A percentile compares a stretch with the other conserved stretches of the same genome.
Conservation (phyloP, 2,888 invertebrate species). For the Drosophila picticornis region DNA sequence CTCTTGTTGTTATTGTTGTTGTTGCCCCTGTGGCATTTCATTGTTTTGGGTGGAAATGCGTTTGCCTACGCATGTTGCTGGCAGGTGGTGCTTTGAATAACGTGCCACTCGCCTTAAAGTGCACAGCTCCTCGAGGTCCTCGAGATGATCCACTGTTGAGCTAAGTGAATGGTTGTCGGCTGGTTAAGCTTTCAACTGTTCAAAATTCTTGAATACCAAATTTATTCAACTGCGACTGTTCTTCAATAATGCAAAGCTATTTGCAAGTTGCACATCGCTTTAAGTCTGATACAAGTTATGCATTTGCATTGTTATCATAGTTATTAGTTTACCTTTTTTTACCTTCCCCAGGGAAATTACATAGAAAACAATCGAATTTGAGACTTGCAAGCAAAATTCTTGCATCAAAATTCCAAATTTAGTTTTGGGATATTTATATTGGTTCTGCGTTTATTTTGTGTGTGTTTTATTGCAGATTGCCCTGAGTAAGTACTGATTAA, state of each 20-base stretch:
- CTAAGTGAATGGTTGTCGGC: conserved; percentile 13
- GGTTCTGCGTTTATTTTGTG: neutral
- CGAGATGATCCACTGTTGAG: neutral
- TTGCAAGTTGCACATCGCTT: conserved; percentile 2
- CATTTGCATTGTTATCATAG: neutral
- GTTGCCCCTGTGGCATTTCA: conserved; percentile 61
- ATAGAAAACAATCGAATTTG: neutral
- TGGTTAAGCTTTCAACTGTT: neutral
- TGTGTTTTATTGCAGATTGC: neutral
- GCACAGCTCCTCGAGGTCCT: conserved; percentile 9
- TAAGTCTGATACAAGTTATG: neutral
- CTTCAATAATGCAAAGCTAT: conserved; percentile 20
- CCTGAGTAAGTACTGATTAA: neutral
- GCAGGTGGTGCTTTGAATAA: conserved; percentile 53
- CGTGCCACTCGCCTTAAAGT: conserved; percentile 52
- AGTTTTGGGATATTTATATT: neutral
- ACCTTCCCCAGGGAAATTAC: neutral
- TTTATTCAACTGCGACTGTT: neutral
- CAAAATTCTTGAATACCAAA: neutral
- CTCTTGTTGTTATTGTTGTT: conserved; percentile 18
- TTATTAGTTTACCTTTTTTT: neutral
- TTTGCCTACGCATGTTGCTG: conserved; percentile 65
- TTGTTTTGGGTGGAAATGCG: conserved; percentile 66
- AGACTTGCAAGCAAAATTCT: neutral
- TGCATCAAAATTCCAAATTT: neutral